phyloP scores from a whole-genome alignment of 1,140 invertebrate genomes.

The Scaptomyza hsui region DNA sequence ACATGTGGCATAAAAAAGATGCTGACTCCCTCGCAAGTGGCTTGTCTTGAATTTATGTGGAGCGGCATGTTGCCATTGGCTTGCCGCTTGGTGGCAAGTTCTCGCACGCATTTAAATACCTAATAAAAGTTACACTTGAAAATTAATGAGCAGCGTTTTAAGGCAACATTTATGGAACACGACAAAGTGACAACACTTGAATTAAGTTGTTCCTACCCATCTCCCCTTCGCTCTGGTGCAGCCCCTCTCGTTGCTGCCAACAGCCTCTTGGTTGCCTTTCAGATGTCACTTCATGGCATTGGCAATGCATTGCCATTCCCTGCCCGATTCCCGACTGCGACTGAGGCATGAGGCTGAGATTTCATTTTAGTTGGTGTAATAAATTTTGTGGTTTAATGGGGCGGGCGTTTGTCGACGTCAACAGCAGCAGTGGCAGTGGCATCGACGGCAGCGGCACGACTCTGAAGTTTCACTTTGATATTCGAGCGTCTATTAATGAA shows the following conservation, averaged over 20 bases:
- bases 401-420: constrained; percentile 66
- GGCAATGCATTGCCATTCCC: constrained; percentile 42
- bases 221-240: not conserved
- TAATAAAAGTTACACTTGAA: constrained; percentile 83
- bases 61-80: constrained; percentile 76
- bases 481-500: constrained; percentile 81
- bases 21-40: constrained; percentile 32
- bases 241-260: constrained; percentile 8
- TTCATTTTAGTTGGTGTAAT: constrained; percentile 80
- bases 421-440: constrained; percentile 16
- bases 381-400: constrained; percentile 83
- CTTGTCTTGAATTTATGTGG: constrained; percentile 69
- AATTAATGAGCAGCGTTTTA: constrained; percentile 81
- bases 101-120: constrained; percentile 80
- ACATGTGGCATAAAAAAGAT: constrained; percentile 68
- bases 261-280: constrained; percentile 38
- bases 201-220: constrained; percentile 68
- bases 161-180: constrained; percentile 71
- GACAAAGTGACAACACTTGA: constrained; percentile 82
- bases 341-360: constrained; percentile 58
- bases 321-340: constrained; percentile 16
- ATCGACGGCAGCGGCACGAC: constrained; percentile 47
- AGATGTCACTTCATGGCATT: constrained; percentile 56
- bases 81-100: constrained; percentile 67
- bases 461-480: constrained; percentile 81